phyloP scores from a whole-genome alignment of 2,797 vertebrate genomes.

The Chromis chromis region DNA sequence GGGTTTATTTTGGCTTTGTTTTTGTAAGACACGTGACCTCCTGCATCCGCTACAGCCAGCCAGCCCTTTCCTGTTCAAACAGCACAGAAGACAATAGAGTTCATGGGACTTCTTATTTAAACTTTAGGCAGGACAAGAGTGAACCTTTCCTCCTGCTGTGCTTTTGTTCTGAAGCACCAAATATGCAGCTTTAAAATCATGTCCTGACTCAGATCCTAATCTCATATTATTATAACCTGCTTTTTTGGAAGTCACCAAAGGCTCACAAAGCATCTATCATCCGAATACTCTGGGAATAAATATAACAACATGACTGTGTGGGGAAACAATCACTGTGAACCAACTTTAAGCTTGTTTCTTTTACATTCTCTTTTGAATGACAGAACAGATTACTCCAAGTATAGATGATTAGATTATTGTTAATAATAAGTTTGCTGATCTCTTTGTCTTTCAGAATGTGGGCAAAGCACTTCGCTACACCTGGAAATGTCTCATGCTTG shows the following conservation, averaged over 20 bases:
- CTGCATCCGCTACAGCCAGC: slow-evolving; percentile 47
- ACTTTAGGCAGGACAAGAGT: not conserved
- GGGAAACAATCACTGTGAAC: no score
- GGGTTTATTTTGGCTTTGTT: not conserved
- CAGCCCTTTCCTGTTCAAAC: slow-evolving; percentile 70
- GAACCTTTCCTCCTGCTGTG: slow-evolving; percentile 37
- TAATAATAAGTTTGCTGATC: not conserved
- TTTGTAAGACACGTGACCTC: slow-evolving; percentile 47
- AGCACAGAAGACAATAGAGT: slow-evolving; percentile 57
- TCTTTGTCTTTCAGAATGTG: slow-evolving; percentile 86
- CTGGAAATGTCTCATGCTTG: slow-evolving; percentile 91
- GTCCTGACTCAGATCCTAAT: not conserved
- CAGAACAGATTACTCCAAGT: not conserved
- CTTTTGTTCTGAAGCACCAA: slow-evolving; percentile 51
- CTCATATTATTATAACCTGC: not conserved
- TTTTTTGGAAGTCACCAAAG: not conserved
- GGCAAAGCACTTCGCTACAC: slow-evolving; percentile 89
- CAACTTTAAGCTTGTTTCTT: not conserved
- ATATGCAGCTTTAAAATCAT: not conserved
- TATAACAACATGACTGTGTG: not conserved
- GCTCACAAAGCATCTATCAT: not conserved
- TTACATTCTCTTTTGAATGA: not conserved
- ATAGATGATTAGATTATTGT: not conserved
- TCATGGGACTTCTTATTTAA: slow-evolving; percentile 23
- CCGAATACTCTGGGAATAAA: not conserved